Base-by-base conservation (phyloP, 2,113 vertebrate species). In the Eulemur macaco region DNA sequence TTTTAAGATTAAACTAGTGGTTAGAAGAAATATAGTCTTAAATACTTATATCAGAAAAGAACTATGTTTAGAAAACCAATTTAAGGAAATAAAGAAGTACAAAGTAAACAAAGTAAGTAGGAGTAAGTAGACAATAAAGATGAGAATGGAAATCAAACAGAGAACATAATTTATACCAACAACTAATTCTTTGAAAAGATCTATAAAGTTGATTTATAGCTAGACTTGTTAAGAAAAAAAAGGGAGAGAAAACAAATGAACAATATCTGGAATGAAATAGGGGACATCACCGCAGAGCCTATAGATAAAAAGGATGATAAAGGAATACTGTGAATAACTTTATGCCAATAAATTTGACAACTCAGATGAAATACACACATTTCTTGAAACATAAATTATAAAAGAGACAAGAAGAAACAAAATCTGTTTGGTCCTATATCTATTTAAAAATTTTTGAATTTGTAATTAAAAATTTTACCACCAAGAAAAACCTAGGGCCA, bases 1-100 rank as follows among this genome's bases (percentile, higher is more conserved):
- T 63, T 89, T 1, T 60, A 83, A 74, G 68, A 45, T 66, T 83
- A 64, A 89, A 73, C 8, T 64, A 88, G 66, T 54, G 31, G 15
- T 66, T 89, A 94, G 80, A 84, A 94, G 80, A 84, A 90, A 58
- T 66, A 4, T 84, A 81, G 37, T 54, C 60, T 56, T 54, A 89
- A 27, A 34, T 66, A 39, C 21, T 82, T 82, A 9, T 45, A 5
- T 92, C 71, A 29, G 29, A 91, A 56, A 68, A 42, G 37, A 91
- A 91, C 54, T 50, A 50, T 5, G 6, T 73, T 83, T 83, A 73
- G 83, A 92, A 60, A 54, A 54, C 17, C 47, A 68, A 56, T 18
- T 64, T 85, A 17, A 63, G 25, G 76, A 64, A 4, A 66, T 92
- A 52, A 86, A 93, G 90, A 64, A 76, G 18, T 20, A 54, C 73